These are phyloP conservation scores for Ascaphus truei DNA, from an alignment of 2,113 vertebrate species.

Conservation along the genomic window DNA sequence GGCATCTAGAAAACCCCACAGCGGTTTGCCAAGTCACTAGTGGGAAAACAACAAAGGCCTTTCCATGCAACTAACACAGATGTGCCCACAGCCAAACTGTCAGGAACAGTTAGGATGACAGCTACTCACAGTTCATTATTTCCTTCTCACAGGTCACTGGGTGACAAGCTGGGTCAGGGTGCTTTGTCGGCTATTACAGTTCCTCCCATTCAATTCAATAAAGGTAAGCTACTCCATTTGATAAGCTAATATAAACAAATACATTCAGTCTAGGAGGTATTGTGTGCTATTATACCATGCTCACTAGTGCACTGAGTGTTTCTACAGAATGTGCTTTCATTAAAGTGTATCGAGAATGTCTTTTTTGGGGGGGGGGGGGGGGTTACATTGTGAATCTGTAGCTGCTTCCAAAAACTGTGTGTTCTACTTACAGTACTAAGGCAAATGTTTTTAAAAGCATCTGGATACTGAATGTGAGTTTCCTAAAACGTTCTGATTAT, in stretches of 20 bases:
- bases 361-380: too few relatives aligned
- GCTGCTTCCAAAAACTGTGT: too few relatives aligned
- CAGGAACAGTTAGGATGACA: constrained; percentile 93
- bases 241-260: constrained; percentile 50
- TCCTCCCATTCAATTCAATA: constrained; percentile 59
- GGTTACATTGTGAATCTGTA: too few relatives aligned
- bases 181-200: constrained; percentile 75
- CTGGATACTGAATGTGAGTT: too few relatives aligned
- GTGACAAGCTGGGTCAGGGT: constrained; percentile 93
- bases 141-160: constrained; percentile 97
- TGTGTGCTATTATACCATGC: neutral
- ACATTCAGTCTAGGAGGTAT: constrained; percentile 27
- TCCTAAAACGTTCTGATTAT: too few relatives aligned
- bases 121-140: constrained; percentile 98
- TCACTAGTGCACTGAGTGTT: neutral
- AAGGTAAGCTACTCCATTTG: constrained; percentile 51
- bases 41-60: constrained; percentile 83
- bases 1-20: constrained; percentile 70
- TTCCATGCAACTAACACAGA: constrained; percentile 85
- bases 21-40: constrained; percentile 75
- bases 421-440: too few relatives aligned
- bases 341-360: too few relatives aligned
- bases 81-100: constrained; percentile 92
- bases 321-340: neutral
- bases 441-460: too few relatives aligned